Conservation (phyloP, 2,113 vertebrate genomes). For the Todiramphus chloris region DNA sequence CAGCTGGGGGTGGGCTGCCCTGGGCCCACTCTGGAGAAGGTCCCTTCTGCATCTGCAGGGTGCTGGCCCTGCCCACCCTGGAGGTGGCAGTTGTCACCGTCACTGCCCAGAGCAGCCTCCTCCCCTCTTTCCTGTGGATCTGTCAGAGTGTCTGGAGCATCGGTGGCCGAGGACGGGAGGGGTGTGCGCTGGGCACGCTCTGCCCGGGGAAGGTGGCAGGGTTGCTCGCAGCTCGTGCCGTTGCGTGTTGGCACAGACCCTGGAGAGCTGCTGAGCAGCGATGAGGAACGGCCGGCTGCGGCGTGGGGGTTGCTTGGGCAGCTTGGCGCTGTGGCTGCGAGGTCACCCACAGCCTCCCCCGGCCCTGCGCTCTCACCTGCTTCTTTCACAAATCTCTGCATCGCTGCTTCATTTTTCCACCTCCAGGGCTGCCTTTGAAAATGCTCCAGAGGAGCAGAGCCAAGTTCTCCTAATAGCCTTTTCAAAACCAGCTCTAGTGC, state of each 20-base stretch:
- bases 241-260: accelerated
- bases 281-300: neutral
- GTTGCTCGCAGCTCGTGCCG: neutral
- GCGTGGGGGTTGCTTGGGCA: accelerated
- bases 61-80: neutral
- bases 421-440: neutral
- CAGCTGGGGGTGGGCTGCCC: neutral
- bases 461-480: neutral
- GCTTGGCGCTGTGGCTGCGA: accelerated
- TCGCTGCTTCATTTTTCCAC: neutral
- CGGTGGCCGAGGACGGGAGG: accelerated
- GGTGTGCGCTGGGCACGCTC: neutral
- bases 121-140: neutral
- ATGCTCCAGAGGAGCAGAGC: neutral
- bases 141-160: neutral
- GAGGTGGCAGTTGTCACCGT: accelerated
- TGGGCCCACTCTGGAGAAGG: accelerated
- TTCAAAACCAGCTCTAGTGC: neutral
- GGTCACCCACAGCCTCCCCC: neutral
- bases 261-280: neutral
- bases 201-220: neutral
- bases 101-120: no score
- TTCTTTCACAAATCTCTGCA: neutral
- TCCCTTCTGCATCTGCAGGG: neutral
- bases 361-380: neutral